Percentiles rank a stretch among this genome's conserved stretches.
Evolutionary conservation across 2,797 vertebrate genomes (phyloP).

Genomic region (Lutjanus campechanus): DNA sequence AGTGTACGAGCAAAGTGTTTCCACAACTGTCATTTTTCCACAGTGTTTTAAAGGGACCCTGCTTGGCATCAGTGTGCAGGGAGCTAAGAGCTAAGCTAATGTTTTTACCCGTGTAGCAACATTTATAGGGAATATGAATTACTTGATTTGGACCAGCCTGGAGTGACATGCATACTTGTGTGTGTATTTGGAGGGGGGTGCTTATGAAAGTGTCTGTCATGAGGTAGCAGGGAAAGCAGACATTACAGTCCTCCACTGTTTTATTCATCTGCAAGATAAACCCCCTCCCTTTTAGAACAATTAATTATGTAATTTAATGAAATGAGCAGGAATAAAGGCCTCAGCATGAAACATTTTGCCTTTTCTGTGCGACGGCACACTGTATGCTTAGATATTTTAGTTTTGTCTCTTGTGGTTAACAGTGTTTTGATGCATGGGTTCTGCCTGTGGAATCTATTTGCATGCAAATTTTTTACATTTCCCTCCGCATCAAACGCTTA

Average conservation of each 20-base stretch:
- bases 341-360: conserved; percentile 15
- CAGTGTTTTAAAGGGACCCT: conserved; percentile 32
- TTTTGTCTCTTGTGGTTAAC: conserved; percentile 69
- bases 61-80: conserved; percentile 34
- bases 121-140: conserved; percentile 50
- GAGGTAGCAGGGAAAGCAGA: conserved; percentile 7
- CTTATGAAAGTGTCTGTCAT: conserved; percentile 33
- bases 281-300: conserved; percentile 46
- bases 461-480: conserved; percentile 83
- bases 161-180: conserved; percentile 15
- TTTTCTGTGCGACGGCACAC: conserved; percentile 30
- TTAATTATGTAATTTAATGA: conserved; percentile 55
- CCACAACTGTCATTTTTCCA: conserved; percentile 67
- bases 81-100: conserved; percentile 48
- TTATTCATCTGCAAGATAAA: conserved; percentile 26
- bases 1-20: conserved; percentile 60
- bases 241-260: conserved; percentile 21
- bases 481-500: conserved; percentile 72
- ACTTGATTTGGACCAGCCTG: conserved; percentile 17
- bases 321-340: conserved; percentile 43
- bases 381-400: conserved; percentile 64
- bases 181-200: conserved; percentile 18
- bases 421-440: conserved; percentile 77
- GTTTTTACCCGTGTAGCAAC: conserved; percentile 45
- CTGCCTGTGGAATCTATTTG: conserved; percentile 79